Conservation (phyloP, 2,797 vertebrate genomes). For the Phoeniculus purpureus region DNA sequence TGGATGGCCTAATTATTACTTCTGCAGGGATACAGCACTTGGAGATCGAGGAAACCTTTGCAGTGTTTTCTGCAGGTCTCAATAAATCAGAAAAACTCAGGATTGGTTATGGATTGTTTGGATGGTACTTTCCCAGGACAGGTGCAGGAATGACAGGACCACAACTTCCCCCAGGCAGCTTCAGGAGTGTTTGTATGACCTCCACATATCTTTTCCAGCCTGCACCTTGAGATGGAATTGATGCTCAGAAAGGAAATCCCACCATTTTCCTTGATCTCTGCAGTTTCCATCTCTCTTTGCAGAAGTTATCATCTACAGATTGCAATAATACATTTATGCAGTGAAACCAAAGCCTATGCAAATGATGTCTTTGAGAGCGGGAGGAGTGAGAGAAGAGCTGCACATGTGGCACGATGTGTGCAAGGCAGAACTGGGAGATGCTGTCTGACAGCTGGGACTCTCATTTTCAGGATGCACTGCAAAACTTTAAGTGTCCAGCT, state of each 20-base stretch:
- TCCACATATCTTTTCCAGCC: neutral
- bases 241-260: neutral
- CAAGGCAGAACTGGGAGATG: neutral
- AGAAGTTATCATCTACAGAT: neutral
- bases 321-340: neutral
- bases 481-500: neutral
- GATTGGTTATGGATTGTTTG: neutral
- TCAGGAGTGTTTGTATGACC: fast-evolving
- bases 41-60: neutral
- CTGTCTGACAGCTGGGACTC: neutral
- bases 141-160: neutral
- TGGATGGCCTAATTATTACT: neutral
- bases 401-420: neutral
- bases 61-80: neutral
- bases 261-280: neutral
- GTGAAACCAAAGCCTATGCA: neutral
- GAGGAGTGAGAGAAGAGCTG: neutral
- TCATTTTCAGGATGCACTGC: neutral
- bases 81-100: neutral
- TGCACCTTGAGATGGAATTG: neutral
- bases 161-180: neutral
- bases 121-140: neutral
- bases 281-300: neutral
- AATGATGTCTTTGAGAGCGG: neutral
- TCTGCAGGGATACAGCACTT: neutral